These are phyloP conservation scores for Sturnira hondurensis DNA, from an alignment of 2,113 vertebrate species.

Conservation along the genomic window DNA sequence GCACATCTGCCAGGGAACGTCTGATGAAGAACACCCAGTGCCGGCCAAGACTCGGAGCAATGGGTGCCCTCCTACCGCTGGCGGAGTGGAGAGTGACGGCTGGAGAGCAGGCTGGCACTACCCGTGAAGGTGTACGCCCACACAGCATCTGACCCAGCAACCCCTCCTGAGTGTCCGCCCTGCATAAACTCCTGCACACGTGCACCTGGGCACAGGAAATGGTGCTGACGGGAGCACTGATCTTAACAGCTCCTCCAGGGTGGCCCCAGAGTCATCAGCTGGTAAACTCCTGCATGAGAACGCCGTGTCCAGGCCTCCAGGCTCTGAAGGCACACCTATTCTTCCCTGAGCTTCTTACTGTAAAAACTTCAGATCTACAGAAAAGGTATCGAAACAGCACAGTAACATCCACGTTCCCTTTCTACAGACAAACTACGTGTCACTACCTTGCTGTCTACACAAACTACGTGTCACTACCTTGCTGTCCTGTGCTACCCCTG, in stretches of 20 bases:
- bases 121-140: not conserved
- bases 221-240: not conserved
- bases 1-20: fast-evolving
- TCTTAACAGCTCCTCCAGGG: fast-evolving
- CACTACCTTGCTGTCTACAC: not conserved
- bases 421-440: not conserved
- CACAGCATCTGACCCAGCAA: fast-evolving
- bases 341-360: not conserved
- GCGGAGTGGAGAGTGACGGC: fast-evolving
- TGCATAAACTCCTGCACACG: fast-evolving
- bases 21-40: not conserved
- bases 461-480: not conserved
- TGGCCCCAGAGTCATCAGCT: not conserved
- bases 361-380: not conserved
- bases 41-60: no score
- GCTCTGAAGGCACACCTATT: not conserved
- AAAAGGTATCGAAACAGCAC: not conserved
- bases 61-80: not conserved
- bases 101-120: not conserved
- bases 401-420: not conserved
- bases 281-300: not conserved
- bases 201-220: not conserved
- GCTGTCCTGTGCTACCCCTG: not conserved
- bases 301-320: not conserved
- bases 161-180: not conserved